Evolutionary conservation across 1,140 invertebrate species (phyloP), one percentile per base, ranked within the genome.

Genomic region (Lepidurus packardi): DNA sequence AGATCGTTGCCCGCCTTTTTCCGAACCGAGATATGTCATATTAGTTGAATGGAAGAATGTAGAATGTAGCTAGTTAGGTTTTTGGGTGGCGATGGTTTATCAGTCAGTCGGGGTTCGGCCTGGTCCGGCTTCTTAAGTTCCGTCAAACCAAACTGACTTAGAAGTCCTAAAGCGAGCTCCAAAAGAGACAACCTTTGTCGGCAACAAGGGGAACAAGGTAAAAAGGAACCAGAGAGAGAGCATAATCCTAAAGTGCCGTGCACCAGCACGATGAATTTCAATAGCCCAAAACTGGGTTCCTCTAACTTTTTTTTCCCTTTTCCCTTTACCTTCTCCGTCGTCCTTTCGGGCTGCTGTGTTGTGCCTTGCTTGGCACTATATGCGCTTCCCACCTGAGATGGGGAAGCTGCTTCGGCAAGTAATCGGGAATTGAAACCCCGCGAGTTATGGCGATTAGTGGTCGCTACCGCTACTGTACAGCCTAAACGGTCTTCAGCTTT

Each of bases 201-300:
- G 53, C 53, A 65, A 9, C 16, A 21, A 65, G 47, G 47, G 53
- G 21, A n/a, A 6, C 53, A 16, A 65, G 53, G 16, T 65, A 65
- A 65, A 65, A 65, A 65, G 53, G 53, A 65, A 21, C 53, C n/a
- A n/a, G 53, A 65, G 53, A 65, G 53, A 65, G 13, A 5, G 21
- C 21, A 65, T 65, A 65, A 65, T 65, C 53, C 53, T 65, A 65
- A 65, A 65, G 53, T 65, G 53, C 53, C 53, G 53, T 65, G 53
- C 53, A 13, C 21, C 21, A 65, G 53, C 53, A 65, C 53, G 53
- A 65, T 65, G 53, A 65, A 65, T 65, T 65, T 65, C 53, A 65
- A 65, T 65, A 21, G 16, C 53, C 53, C 13, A 7, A 34, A 34
- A 34, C 21, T 65, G 53, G 53, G 16, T 65, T 65, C 53, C 6